Percentiles rank a stretch among this genome's conserved stretches.
Evolutionary conservation across 2,113 vertebrate genomes (phyloP).

Genomic region (Archocentrus centrarchus): DNA sequence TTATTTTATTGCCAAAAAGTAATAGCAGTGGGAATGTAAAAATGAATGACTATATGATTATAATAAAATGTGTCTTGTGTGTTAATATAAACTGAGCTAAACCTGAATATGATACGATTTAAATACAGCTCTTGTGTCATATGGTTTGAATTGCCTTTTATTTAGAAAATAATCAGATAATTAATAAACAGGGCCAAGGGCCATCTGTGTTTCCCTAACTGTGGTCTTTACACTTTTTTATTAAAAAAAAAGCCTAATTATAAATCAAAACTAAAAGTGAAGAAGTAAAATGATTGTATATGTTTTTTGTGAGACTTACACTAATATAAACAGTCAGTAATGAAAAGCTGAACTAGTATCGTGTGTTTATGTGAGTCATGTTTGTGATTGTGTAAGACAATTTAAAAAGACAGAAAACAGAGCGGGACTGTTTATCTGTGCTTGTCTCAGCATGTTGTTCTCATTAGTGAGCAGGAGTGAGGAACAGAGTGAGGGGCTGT

Average conservation of each 20-base stretch:
- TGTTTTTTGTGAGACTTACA: not conserved
- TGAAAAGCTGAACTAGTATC: not conserved
- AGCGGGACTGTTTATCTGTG: not conserved
- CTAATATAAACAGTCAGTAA: not conserved
- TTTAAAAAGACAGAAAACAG: slow-evolving; percentile 7
- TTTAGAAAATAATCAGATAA: not conserved
- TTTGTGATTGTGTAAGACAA: not conserved
- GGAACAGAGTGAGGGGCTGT: not conserved
- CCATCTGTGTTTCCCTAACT: not conserved
- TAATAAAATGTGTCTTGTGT: not conserved
- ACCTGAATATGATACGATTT: too few species aligned
- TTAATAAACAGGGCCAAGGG: too few species aligned
- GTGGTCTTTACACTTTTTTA: not conserved
- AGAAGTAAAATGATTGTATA: too few species aligned
- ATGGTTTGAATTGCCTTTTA: too few species aligned
- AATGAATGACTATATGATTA: not conserved
- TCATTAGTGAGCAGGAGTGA: slow-evolving; percentile 24
- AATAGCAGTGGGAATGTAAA: not conserved
- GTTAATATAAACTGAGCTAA: too few species aligned
- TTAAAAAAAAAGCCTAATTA: not conserved
- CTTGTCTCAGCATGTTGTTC: not conserved
- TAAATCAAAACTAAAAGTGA: not conserved
- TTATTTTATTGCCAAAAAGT: not conserved
- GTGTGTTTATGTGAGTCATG: not conserved
- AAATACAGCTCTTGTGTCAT: too few species aligned